Conservation (phyloP, 64 coral and sea anemone genomes). For the Platygyra sinensis region DNA sequence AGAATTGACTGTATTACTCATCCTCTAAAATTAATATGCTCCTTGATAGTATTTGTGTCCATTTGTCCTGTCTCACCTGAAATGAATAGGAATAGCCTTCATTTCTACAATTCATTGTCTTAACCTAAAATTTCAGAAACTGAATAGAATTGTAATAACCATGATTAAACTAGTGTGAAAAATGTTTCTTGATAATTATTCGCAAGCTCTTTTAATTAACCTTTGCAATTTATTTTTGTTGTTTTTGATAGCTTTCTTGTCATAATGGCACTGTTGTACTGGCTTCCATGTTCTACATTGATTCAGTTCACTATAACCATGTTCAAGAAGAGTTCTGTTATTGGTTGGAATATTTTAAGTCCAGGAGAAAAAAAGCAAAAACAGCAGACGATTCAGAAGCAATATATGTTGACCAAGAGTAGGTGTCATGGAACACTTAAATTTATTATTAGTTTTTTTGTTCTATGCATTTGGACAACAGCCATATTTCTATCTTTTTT, state of each 20-base stretch:
- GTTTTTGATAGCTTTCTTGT: conserved; percentile 45
- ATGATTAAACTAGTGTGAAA: too few species aligned
- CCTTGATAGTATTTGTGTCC: neutral
- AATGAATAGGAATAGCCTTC: too few species aligned
- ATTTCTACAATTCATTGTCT: too few species aligned
- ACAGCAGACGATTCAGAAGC: neutral
- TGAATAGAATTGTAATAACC: too few species aligned
- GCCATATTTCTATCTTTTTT: too few species aligned
- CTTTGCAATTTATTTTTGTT: neutral
- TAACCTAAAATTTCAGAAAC: too few species aligned
- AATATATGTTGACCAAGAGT: neutral
- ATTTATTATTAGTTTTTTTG: too few species aligned
- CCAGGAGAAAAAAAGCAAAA: conserved; percentile 24
- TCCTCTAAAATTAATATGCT: too few species aligned
- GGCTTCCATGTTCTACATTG: conserved; percentile 44
- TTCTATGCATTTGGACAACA: too few species aligned
- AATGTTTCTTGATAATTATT: too few species aligned
- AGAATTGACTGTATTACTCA: neutral
- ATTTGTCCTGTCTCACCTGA: neutral
- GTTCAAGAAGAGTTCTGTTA: conserved; percentile 76
- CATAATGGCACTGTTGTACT: conserved; percentile 35
- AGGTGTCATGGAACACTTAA: neutral
- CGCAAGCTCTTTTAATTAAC: too few species aligned
- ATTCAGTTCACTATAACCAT: conserved; percentile 64
- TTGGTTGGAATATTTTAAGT: conserved; percentile 85